Conservation (phyloP, 2,888 invertebrate species). For the Dynastes tityus region DNA sequence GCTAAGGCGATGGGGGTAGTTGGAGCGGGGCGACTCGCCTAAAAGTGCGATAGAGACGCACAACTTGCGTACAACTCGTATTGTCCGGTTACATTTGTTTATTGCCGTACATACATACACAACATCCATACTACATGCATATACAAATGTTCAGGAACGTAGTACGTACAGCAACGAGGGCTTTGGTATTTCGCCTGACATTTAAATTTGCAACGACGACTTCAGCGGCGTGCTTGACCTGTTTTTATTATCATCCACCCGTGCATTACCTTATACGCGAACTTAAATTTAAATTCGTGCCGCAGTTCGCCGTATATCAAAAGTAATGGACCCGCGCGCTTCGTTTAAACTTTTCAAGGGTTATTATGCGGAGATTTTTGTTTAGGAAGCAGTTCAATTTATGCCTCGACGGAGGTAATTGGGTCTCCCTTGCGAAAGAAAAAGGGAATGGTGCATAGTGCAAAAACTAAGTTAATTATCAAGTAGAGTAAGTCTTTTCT, state of each 20-base stretch:
- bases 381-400: conserved; percentile 21
- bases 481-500: too few species aligned
- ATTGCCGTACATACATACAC: too few species aligned
- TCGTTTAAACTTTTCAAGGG: conserved; percentile 34
- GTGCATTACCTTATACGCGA: conserved; percentile 25
- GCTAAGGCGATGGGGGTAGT: too few species aligned
- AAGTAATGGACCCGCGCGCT: conserved; percentile 18
- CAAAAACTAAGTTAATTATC: too few species aligned
- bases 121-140: too few species aligned
- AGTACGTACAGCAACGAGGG: neutral
- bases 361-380: conserved; percentile 31
- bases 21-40: too few species aligned
- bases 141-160: too few species aligned
- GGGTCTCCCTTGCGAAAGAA: neutral
- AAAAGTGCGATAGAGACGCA: too few species aligned
- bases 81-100: too few species aligned
- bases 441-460: too few species aligned
- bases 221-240: conserved; percentile 27
- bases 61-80: too few species aligned
- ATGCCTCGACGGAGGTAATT: neutral
- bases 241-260: conserved; percentile 28
- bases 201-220: neutral
- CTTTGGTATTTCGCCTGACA: conserved; percentile 3
- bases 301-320: conserved; percentile 19
- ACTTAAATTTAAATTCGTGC: conserved; percentile 30